Percentiles rank a stretch among this genome's conserved stretches.
phyloP scores from a whole-genome alignment of 1,140 invertebrate species.

The Phenacoccus solenopsis region DNA sequence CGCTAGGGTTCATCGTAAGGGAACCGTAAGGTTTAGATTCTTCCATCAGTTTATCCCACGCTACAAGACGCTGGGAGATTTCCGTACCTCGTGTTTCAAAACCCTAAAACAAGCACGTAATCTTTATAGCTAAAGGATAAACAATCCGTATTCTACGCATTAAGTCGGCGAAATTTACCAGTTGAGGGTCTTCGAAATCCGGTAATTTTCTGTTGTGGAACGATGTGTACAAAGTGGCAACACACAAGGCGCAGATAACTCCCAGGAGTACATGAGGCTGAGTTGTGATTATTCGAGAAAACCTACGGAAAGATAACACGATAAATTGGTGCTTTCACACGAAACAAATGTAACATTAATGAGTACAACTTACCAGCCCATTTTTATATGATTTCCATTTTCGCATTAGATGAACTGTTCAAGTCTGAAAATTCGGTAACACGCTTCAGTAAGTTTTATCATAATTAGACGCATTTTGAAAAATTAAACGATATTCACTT shows the following conservation, averaged over 20 bases:
- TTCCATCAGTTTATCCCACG: slow-evolving; percentile 72
- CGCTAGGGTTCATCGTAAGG: slow-evolving; percentile 56
- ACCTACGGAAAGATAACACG: not conserved
- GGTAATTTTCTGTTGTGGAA: not conserved
- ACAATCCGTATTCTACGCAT: not conserved
- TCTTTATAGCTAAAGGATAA: not conserved
- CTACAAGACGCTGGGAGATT: slow-evolving; percentile 57
- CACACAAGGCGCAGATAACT: not conserved
- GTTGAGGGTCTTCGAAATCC: not conserved
- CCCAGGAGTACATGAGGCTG: not conserved
- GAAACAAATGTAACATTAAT: not conserved
- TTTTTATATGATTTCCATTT: not conserved
- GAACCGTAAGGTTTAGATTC: slow-evolving; percentile 51
- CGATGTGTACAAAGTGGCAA: not conserved
- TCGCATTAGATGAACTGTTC: not conserved
- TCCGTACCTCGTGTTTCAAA: slow-evolving; percentile 81
- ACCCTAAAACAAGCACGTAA: slow-evolving; percentile 43
- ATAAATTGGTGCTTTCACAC: not conserved
- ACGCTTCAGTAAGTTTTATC: too few species aligned
- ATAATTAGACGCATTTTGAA: too few species aligned
- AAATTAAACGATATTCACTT: too few species aligned
- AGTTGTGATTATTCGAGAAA: not conserved
- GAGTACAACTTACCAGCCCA: not conserved
- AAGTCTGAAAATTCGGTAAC: too few species aligned
- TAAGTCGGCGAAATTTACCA: not conserved